Evolutionary conservation across 2,888 invertebrate species (phyloP), one percentile per base, ranked within the genome.

Genomic region (Mellilla xanthometata): DNA sequence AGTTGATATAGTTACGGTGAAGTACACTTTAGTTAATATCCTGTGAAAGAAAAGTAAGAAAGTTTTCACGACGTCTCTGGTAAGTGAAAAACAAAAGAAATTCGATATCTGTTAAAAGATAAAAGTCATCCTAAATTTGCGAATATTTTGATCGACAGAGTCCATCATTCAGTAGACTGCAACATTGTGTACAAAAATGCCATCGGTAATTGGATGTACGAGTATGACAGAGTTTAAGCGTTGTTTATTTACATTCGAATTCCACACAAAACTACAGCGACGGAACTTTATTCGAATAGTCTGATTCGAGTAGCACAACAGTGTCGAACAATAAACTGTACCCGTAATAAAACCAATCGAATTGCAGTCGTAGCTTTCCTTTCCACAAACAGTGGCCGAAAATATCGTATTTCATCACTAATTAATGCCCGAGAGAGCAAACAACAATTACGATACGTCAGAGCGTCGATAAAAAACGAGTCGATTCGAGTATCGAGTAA

Each of bases 381-480:
- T 46, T 48, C 51, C 46, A 45, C 59, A 64, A 71, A 72, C 69
- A 69, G 63, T 64, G 49, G 52, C 67, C 65, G 60, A 76, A 81
- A 83, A 81, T 82, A 82, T 82, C 81, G 76, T 78, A 76, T 83
- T 81, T 79, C 80, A 75, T 71, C 77, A 72, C 71, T 83, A 86
- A 86, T 85, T 81, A 81, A 80, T 81, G 76, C 72, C 61, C 69
- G 49, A 47, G 67, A 68, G 67, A 69, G 68, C 76, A 82, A 83
- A 85, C 81, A 83, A 66, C 81, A 82, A 83, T 84, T 81, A 82
- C 77, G 66, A 69, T 65, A 75, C 76, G 73, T 72, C 72, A 68
- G 62, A 28, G 39, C 22, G 30, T 11, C 67, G 68, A 71, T 71
- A 73, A 75, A 81, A 82, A 76, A 55, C 54, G 52, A 52, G 44